Percentiles rank a stretch among this genome's conserved stretches.
phyloP scores from a whole-genome alignment of 2,113 vertebrate genomes.

The Toxostoma redivivum region DNA sequence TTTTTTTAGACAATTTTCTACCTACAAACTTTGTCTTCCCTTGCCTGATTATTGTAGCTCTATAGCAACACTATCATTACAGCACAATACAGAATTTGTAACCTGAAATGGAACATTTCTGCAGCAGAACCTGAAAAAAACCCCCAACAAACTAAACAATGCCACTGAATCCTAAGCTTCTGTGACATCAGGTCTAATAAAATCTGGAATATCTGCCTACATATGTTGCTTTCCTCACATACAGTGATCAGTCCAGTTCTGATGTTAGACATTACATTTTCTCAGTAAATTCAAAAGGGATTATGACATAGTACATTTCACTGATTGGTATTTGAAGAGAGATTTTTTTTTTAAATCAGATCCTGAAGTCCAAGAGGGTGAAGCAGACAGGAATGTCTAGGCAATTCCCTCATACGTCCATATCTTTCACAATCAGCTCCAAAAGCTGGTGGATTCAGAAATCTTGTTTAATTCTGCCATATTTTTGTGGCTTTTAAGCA shows the following conservation, averaged over 20 bases:
- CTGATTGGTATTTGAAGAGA: neutral
- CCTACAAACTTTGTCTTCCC: conserved; percentile 20
- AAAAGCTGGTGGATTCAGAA: neutral
- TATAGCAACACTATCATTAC: conserved; percentile 44
- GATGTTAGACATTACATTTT: neutral
- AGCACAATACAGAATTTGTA: conserved; percentile 11
- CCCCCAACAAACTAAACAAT: neutral
- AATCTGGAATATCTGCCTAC: neutral
- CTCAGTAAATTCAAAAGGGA: neutral
- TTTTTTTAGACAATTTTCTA: conserved; percentile 50
- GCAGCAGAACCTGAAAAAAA: neutral
- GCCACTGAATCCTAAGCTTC: neutral
- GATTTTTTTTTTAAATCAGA: neutral
- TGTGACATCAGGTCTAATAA: conserved; percentile 10
- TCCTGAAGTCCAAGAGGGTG: neutral
- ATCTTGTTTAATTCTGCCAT: neutral
- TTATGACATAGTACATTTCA: neutral
- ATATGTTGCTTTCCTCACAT: neutral
- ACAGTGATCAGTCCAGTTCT: neutral
- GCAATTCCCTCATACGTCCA: neutral
- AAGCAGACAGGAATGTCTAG: neutral
- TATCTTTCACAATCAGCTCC: neutral
- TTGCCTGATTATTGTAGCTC: conserved; percentile 1
- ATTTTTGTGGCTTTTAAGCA: neutral
- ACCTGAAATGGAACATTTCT: conserved; percentile 13